Evolutionary conservation across 2,113 vertebrate genomes (phyloP).

Genomic region (Prinia subflava): DNA sequence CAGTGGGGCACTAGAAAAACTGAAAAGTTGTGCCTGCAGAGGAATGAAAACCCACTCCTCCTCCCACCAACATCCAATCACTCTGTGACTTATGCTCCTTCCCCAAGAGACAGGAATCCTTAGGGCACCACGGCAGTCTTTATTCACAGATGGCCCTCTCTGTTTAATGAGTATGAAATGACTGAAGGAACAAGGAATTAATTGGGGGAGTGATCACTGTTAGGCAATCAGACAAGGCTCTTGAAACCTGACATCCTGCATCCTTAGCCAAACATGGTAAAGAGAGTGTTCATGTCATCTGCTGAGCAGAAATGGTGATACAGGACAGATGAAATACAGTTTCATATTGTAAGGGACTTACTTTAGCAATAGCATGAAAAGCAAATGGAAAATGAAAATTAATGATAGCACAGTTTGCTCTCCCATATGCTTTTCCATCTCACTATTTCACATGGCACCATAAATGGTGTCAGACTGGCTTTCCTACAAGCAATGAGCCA

Average conservation of each 20-base stretch:
- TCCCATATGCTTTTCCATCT: neutral
- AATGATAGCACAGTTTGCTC: neutral
- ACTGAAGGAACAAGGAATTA: neutral
- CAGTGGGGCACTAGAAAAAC: neutral
- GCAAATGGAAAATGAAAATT: neutral
- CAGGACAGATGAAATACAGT: neutral
- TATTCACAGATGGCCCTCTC: neutral
- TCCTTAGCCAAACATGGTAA: neutral
- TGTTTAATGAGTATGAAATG: neutral
- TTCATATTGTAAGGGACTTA: neutral
- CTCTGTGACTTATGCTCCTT: neutral
- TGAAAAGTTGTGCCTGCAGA: neutral
- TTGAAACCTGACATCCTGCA: neutral
- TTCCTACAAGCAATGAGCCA: conserved; percentile 14
- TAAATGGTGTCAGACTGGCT: neutral
- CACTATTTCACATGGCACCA: neutral
- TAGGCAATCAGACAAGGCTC: neutral
- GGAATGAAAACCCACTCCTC: neutral
- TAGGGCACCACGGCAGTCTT: neutral
- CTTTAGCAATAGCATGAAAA: neutral
- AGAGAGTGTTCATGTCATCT: neutral
- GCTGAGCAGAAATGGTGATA: neutral
- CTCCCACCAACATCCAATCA: neutral
- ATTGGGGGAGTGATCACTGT: neutral
- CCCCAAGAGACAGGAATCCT: neutral